phyloP scores from a whole-genome alignment of 2,113 vertebrate species.

The Panurus biarmicus region DNA sequence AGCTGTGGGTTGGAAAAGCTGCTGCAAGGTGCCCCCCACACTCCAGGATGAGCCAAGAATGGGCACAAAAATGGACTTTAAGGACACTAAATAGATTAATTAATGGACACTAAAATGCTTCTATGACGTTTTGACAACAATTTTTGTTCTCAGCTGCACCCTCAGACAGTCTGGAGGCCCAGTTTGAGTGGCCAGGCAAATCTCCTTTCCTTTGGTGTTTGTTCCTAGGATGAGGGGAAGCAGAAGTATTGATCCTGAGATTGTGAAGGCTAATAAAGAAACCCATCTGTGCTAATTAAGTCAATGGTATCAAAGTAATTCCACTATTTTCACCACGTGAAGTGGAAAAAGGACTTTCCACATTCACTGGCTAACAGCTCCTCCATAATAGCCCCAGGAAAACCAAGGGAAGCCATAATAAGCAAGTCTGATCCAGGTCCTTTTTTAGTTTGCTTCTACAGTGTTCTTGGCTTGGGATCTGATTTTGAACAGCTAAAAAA shows the following conservation, averaged over 20 bases:
- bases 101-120: neutral
- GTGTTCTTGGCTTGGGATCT: neutral
- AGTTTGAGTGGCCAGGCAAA: neutral
- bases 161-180: neutral
- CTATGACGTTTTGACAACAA: neutral
- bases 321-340: neutral
- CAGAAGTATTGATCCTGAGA: neutral
- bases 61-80: neutral
- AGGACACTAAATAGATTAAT: too few relatives aligned
- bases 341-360: neutral
- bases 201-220: neutral
- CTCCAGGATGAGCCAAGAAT: neutral
- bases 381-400: neutral
- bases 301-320: neutral
- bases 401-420: neutral
- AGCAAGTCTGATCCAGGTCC: neutral
- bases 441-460: neutral
- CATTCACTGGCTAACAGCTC: neutral
- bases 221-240: neutral
- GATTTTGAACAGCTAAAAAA: neutral
- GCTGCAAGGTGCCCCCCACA: neutral
- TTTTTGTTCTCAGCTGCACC: neutral
- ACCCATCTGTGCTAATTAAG: neutral
- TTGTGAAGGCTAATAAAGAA: neutral
- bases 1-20: neutral